Evolutionary conservation across 1,140 invertebrate species (phyloP), one percentile per base, ranked within the genome.

Genomic region (Eubasilissa regina): DNA sequence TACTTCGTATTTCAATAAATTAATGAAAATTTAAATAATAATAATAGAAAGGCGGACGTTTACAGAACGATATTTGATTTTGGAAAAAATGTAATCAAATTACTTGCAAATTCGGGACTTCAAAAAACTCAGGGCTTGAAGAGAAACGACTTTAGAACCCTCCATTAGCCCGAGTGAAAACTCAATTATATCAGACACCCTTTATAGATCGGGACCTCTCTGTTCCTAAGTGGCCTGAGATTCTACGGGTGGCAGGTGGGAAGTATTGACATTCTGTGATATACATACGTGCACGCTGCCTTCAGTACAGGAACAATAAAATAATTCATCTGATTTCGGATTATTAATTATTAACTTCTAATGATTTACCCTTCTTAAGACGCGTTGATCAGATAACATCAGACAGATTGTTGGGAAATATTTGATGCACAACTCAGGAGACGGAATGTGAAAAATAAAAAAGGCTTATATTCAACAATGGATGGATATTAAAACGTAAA

Each of bases 151-250:
- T 35, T 17, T 58, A 10, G n/a, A 19, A 45, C 48, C 51, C 43
- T 74, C 53, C 72, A 74, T 74, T 74, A 74, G 53, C 48, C 48
- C 10, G 11, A 17, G 43, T 11, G 72, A 74, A 66, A 74, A 74
- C 72, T 74, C 72, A 74, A 74, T 74, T 74, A 75, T 60, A 58
- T 75, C 74, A 75, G 74, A 55, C 74, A 47, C 74, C 74, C 72
- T 51, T 35, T 51, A 17, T 51, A 48, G 15, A 64, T 64, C 60
- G 60, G 60, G 35, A 64, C 60, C 60, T 25, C 60, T 64, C 60
- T n/a, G 19, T n/a, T 64, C 21, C 35, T 35, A 64, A 64, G 60
- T 64, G 60, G 60, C 60, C 25, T 19, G 35, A 64, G 60, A 64
- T 17, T 3, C 60, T 13, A 25, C 11, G 12, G 60, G 35, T 25